Conservation (phyloP, 2,888 invertebrate species). For the Chloromyia formosa region DNA sequence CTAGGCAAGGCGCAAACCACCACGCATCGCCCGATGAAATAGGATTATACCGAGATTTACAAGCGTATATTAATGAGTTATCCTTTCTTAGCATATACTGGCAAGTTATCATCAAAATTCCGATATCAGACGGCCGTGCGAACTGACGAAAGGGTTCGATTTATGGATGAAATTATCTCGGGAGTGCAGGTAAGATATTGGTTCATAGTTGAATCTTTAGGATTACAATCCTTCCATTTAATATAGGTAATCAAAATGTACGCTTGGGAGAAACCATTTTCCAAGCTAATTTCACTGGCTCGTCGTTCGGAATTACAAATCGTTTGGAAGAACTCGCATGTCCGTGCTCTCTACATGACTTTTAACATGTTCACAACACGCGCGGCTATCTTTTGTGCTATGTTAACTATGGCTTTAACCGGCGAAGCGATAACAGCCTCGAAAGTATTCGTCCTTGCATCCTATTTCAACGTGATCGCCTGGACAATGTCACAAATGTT, state of each 20-base stretch:
- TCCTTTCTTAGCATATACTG: slow-evolving; percentile 54
- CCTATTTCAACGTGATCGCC: slow-evolving; percentile 67
- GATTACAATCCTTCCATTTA: slow-evolving; percentile 51
- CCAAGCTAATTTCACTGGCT: slow-evolving; percentile 74
- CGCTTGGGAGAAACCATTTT: slow-evolving; percentile 89
- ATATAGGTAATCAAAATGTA: slow-evolving; percentile 92
- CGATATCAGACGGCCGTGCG: slow-evolving; percentile 68
- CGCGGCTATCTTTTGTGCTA: slow-evolving; percentile 78
- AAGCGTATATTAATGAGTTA: slow-evolving; percentile 43
- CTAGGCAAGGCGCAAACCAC: no score
- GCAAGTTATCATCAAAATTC: slow-evolving; percentile 57
- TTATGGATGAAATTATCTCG: slow-evolving; percentile 79
- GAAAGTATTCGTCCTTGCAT: slow-evolving; percentile 66
- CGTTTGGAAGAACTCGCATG: slow-evolving; percentile 70
- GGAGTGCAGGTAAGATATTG: slow-evolving; percentile 68
- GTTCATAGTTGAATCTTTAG: neutral
- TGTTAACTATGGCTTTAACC: slow-evolving; percentile 74
- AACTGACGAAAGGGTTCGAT: slow-evolving; percentile 77
- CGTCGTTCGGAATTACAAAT: slow-evolving; percentile 71
- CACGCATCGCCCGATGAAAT: no score
- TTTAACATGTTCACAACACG: slow-evolving; percentile 84
- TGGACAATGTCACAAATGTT: slow-evolving; percentile 70
- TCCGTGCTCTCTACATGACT: slow-evolving; percentile 76
- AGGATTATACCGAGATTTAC: no score
- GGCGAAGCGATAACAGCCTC: slow-evolving; percentile 76